Evolutionary conservation across 1,140 invertebrate genomes (phyloP).

Genomic region (Sesamia nonagrioides): DNA sequence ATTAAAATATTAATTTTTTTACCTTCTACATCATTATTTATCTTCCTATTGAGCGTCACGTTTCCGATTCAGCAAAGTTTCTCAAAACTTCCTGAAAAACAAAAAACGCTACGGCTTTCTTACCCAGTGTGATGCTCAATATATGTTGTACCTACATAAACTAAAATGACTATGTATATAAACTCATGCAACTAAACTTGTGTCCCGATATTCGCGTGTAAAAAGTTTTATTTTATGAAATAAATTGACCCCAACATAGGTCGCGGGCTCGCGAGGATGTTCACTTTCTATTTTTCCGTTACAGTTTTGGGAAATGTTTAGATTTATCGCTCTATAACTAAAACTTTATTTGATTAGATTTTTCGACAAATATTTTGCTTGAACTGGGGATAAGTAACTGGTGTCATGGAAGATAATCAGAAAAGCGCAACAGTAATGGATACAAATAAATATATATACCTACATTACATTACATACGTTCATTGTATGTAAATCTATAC

Average conservation of each 20-base stretch:
- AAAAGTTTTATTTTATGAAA: conserved; percentile 51
- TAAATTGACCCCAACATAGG: conserved; percentile 42
- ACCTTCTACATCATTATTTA: too few relatives aligned
- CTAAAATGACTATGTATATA: not conserved
- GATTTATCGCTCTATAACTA: conserved; percentile 38
- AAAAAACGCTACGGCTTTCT: not conserved
- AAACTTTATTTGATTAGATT: conserved; percentile 35
- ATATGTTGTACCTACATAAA: not conserved
- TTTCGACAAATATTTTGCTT: conserved; percentile 16
- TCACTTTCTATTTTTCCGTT: conserved; percentile 36
- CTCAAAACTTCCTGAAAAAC: not conserved
- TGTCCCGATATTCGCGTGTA: conserved; percentile 3
- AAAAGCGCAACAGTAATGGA: too few relatives aligned
- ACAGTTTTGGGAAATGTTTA: conserved; percentile 24
- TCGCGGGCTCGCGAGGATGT: not conserved
- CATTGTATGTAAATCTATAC: too few relatives aligned
- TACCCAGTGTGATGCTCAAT: not conserved
- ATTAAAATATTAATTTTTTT: too few relatives aligned
- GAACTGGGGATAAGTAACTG: not conserved
- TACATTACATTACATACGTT: too few relatives aligned
- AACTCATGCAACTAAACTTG: conserved; percentile 5
- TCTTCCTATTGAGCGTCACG: too few relatives aligned
- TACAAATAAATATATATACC: too few relatives aligned
- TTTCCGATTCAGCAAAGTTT: too few relatives aligned
- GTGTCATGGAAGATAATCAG: too few relatives aligned